Evolutionary conservation across 2,113 vertebrate species (phyloP).

Genomic region (Hydrochoerus hydrochaeris): DNA sequence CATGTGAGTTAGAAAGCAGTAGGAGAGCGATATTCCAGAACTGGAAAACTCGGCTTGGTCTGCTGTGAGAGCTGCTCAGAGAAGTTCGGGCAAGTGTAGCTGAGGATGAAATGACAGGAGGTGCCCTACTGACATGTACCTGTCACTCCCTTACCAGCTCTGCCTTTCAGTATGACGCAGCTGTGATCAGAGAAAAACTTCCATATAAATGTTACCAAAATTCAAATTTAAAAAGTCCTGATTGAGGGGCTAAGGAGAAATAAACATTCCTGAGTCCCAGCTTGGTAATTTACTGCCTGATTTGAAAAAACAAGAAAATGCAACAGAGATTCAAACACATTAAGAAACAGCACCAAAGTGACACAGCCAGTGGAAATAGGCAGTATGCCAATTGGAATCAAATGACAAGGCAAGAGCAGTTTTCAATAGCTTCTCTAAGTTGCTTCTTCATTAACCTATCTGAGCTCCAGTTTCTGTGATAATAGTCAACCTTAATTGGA

Average conservation of each 20-base stretch:
- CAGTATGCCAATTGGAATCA: background rate
- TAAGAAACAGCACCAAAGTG: background rate
- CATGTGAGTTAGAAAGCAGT: background rate
- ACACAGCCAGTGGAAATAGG: background rate
- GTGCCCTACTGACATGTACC: background rate
- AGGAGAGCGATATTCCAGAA: background rate
- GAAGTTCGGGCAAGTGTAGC: background rate
- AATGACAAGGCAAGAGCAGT: background rate
- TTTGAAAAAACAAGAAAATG: constrained; percentile 21
- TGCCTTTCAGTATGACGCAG: background rate
- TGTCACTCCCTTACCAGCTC: background rate
- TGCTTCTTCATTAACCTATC: background rate
- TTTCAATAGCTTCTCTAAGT: background rate
- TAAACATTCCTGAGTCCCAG: background rate
- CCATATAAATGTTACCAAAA: background rate
- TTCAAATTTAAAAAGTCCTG: background rate
- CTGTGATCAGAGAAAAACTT: background rate
- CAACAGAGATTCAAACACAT: background rate
- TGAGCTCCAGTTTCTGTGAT: constrained; percentile 20
- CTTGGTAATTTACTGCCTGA: background rate
- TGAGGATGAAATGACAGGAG: background rate
- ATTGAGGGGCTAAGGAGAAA: background rate
- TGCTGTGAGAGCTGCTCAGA: background rate
- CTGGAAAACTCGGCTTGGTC: background rate
- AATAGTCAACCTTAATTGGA: constrained; percentile 23